Evolutionary conservation across 2,888 invertebrate genomes (phyloP).

Genomic region (Aleiodes alternator): DNA sequence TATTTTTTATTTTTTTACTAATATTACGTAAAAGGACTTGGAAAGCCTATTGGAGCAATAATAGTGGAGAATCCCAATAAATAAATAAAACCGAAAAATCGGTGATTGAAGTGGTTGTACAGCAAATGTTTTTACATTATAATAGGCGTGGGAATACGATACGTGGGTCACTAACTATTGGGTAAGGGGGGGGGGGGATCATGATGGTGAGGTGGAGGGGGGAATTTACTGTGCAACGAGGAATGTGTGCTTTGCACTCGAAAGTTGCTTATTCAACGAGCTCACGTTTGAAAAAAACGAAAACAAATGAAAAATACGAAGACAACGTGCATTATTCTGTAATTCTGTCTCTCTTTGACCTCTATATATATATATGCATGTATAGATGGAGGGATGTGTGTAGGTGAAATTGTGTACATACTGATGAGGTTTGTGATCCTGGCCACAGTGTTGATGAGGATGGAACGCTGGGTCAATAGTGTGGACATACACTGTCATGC

Average conservation of each 20-base stretch:
- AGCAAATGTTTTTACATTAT: not conserved
- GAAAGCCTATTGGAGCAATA: no score
- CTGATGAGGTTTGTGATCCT: conserved; percentile 23
- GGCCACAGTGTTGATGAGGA: conserved; percentile 13
- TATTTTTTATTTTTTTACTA: no score
- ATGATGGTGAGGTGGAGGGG: not conserved
- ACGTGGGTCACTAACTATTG: not conserved
- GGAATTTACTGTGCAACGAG: conserved; percentile 11
- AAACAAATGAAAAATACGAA: conserved; percentile 23
- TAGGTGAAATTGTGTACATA: conserved; percentile 29
- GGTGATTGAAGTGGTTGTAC: not conserved
- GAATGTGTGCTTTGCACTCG: conserved; percentile 47
- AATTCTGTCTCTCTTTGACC: conserved; percentile 26
- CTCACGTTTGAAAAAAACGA: conserved; percentile 11
- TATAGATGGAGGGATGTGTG: conserved; percentile 23
- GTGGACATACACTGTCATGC: conserved; percentile 15
- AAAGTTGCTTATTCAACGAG: conserved; percentile 41
- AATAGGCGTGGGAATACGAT: conserved; percentile 37
- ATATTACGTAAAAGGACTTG: no score
- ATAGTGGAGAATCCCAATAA: conserved; percentile 14
- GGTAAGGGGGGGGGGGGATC: not conserved
- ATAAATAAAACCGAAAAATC: not conserved
- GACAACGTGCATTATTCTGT: conserved; percentile 28
- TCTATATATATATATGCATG: conserved; percentile 15
- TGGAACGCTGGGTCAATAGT: conserved; percentile 29